Conservation (phyloP, 2,113 vertebrate species). For the Toxostoma redivivum region DNA sequence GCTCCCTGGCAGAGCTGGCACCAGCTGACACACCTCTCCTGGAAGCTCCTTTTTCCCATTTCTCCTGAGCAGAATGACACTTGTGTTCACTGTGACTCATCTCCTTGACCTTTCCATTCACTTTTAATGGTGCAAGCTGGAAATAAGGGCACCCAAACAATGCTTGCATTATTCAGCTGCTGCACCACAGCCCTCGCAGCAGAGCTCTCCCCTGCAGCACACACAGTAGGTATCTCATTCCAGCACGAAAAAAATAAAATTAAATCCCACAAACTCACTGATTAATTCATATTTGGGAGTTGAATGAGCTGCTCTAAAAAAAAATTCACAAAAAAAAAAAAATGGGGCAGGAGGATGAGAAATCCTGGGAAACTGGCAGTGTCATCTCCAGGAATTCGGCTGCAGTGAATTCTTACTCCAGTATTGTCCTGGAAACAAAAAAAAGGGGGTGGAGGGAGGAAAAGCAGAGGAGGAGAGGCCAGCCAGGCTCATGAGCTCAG, state of each 20-base stretch:
- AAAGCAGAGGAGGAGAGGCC: slow-evolving; percentile 1
- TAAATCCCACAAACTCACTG: not conserved
- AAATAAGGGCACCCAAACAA: slow-evolving; percentile 54
- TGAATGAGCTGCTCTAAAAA: not conserved
- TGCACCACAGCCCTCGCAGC: not conserved
- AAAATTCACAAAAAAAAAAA: not conserved
- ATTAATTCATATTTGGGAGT: not conserved
- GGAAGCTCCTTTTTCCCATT: not conserved
- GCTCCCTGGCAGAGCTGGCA: not conserved
- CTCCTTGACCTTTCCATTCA: slow-evolving; percentile 62
- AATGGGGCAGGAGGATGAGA: not conserved
- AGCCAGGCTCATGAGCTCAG: not conserved
- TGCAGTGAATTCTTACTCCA: slow-evolving; percentile 1
- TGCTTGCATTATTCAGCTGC: slow-evolving; percentile 29
- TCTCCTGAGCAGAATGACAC: slow-evolving; percentile 44
- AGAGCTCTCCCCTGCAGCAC: not conserved
- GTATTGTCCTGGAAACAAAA: slow-evolving; percentile 48
- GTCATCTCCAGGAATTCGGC: slow-evolving; percentile 37
- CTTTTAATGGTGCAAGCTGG: slow-evolving; percentile 34
- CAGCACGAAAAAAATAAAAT: not conserved
- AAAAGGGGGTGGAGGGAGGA: slow-evolving; percentile 15
- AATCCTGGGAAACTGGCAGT: slow-evolving; percentile 34
- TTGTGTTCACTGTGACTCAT: slow-evolving; percentile 53
- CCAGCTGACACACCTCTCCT: not conserved
- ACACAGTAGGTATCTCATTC: not conserved